phyloP scores from a whole-genome alignment of 2,113 vertebrate species.

The Speoplatyrhinus poulsoni region DNA sequence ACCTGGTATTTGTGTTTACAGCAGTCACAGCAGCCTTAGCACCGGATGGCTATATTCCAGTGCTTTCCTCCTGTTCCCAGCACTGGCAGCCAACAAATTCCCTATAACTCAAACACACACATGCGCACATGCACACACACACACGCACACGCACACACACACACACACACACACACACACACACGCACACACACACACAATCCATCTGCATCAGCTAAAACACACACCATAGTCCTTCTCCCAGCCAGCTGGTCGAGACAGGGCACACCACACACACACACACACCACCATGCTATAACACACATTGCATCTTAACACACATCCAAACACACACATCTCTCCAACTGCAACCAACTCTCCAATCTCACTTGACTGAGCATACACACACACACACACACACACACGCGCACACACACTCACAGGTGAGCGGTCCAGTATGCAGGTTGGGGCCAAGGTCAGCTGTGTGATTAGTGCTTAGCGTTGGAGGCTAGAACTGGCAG shows the following conservation, averaged over 20 bases:
- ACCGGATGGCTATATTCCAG: too few species aligned
- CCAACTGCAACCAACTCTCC: too few species aligned
- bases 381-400: slow-evolving; percentile 12
- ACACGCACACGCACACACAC: not conserved
- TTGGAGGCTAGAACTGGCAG: slow-evolving; percentile 51
- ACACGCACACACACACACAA: not conserved
- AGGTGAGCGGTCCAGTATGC: slow-evolving; percentile 41
- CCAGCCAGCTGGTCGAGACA: not conserved
- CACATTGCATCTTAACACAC: not conserved
- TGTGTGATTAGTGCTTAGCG: slow-evolving; percentile 55
- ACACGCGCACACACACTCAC: not conserved
- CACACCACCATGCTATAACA: not conserved
- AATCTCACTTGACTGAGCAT: not conserved
- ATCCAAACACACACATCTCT: not conserved
- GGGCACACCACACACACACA: not conserved
- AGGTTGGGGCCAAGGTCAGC: slow-evolving; percentile 60
- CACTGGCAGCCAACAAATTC: not conserved
- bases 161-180: not conserved
- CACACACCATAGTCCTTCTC: not conserved
- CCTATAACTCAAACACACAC: not conserved
- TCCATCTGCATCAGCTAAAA: not conserved
- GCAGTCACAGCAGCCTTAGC: too few species aligned
- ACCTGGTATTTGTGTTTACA: too few species aligned
- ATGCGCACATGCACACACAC: not conserved
- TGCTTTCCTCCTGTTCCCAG: too few species aligned